These are phyloP conservation scores for Salvelinus alpinus DNA, from an alignment of 2,113 vertebrate genomes.

Conservation along the genomic window DNA sequence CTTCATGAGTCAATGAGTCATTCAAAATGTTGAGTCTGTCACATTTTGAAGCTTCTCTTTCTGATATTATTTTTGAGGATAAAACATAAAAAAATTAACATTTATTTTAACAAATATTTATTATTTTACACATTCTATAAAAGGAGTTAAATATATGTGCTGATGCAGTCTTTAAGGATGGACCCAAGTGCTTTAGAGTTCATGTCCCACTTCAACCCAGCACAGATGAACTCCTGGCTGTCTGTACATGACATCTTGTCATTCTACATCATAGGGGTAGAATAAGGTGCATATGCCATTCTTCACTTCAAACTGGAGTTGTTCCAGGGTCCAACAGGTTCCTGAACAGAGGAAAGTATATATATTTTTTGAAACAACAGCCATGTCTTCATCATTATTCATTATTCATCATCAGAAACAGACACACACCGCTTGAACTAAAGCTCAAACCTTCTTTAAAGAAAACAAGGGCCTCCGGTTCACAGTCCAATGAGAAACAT, in stretches of 20 bases:
- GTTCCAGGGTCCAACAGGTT: neutral
- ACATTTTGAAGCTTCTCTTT: neutral
- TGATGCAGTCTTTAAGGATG: neutral
- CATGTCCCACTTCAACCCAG: neutral
- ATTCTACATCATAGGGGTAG: neutral
- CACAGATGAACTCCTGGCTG: neutral
- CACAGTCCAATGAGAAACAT: neutral
- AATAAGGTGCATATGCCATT: neutral
- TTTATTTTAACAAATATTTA: neutral
- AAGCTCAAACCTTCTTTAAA: neutral
- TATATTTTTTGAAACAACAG: neutral
- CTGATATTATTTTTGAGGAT: neutral
- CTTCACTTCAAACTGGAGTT: neutral
- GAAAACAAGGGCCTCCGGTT: neutral
- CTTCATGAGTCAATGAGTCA: neutral
- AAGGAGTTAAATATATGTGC: neutral
- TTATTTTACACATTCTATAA: neutral
- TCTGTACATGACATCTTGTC: neutral
- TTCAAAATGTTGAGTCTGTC: neutral
- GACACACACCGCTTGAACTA: constrained; percentile 1
- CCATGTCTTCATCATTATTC: neutral
- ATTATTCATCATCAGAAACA: neutral
- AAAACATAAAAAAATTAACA: neutral
- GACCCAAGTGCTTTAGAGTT: neutral
- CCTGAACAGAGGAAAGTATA: neutral